Evolutionary conservation across 2,888 invertebrate species (phyloP).

Genomic region (Ametastegia equiseti): DNA sequence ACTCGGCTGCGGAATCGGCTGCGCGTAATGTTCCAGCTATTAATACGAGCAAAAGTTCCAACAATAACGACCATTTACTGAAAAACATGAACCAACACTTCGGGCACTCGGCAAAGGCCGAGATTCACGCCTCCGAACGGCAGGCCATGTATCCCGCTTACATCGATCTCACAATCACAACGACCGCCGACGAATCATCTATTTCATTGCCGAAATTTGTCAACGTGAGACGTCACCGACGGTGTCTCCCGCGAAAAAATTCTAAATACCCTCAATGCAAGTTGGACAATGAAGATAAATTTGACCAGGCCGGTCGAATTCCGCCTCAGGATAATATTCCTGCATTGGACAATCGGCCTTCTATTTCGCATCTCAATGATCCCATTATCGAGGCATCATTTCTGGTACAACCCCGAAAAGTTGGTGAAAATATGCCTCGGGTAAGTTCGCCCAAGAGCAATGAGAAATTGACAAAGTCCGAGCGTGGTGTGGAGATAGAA

Average conservation of each 20-base stretch:
- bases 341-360: conserved; percentile 63
- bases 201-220: conserved; percentile 44
- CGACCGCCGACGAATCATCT: conserved; percentile 30
- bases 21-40: background rate
- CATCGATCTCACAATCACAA: conserved; percentile 31
- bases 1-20: conserved; percentile 38
- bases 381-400: conserved; percentile 45
- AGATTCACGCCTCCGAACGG: background rate
- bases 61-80: conserved; percentile 27
- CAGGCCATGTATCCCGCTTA: background rate
- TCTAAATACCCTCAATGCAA: background rate
- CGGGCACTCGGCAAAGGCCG: background rate
- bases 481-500: background rate
- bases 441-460: conserved; percentile 43
- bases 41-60: background rate
- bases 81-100: conserved; percentile 32
- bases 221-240: conserved; percentile 44
- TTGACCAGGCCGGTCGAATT: background rate
- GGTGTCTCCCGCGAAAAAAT: conserved; percentile 18
- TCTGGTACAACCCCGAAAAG: background rate
- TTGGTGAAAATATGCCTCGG: conserved; percentile 47
- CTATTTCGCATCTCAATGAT: conserved; percentile 60
- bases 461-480: background rate
- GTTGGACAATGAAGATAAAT: conserved; percentile 10
- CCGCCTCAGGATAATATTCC: conserved; percentile 60